Evolutionary conservation across 2,113 vertebrate species (phyloP).

Genomic region (Neolamprologus cancellatus): DNA sequence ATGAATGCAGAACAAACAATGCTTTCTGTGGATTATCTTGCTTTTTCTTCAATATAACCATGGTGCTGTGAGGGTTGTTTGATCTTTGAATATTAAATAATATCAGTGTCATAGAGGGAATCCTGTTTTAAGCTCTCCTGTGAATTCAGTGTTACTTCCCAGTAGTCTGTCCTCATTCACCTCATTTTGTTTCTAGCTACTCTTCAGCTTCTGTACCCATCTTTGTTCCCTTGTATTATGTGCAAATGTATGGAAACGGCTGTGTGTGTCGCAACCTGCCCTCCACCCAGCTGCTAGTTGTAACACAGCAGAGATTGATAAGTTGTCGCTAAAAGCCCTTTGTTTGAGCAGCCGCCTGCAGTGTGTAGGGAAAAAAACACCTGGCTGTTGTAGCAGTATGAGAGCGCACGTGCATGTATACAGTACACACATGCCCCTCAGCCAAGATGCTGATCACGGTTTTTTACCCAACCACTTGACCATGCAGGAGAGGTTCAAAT

Average conservation of each 20-base stretch:
- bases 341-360: conserved; percentile 64
- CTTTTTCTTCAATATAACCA: not conserved
- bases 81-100: not conserved
- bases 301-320: conserved; percentile 57
- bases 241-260: not conserved
- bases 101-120: not conserved
- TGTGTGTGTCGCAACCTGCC: conserved; percentile 9
- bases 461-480: not conserved
- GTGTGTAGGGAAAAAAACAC: conserved; percentile 67
- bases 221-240: not conserved
- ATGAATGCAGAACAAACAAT: not conserved
- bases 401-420: not conserved
- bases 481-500: not conserved
- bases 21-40: not conserved
- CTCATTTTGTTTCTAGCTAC: not conserved
- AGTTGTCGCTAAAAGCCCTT: conserved; percentile 60
- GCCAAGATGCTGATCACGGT: not conserved
- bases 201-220: not conserved
- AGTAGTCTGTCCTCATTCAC: not conserved
- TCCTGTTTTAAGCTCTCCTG: not conserved
- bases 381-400: conserved; percentile 31
- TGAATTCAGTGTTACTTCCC: not conserved
- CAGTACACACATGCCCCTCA: not conserved
- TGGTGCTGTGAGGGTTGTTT: not conserved
- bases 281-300: conserved; percentile 46